Percentiles rank a stretch among this genome's conserved stretches.
phyloP scores from a whole-genome alignment of 2,113 vertebrate genomes.

The Eidolon helvum region DNA sequence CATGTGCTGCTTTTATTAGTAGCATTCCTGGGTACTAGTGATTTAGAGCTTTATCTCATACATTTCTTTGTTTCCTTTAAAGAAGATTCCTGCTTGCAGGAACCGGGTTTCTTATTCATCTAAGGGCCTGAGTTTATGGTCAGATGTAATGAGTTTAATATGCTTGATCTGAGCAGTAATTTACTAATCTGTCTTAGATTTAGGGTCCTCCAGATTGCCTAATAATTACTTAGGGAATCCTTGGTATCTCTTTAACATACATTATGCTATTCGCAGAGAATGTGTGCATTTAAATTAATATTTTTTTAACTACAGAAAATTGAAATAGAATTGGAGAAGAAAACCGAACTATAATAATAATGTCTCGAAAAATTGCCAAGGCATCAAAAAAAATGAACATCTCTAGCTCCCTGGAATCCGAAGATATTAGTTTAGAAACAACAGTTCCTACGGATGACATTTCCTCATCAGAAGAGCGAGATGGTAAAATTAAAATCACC shows the following conservation, averaged over 20 bases:
- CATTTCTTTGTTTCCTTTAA: neutral
- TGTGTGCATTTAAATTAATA: constrained; percentile 21
- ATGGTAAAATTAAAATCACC: constrained; percentile 89
- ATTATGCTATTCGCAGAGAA: neutral
- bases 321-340: constrained; percentile 24
- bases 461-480: constrained; percentile 95
- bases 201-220: neutral
- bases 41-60: neutral
- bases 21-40: neutral
- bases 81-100: neutral
- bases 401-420: constrained; percentile 96
- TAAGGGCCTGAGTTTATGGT: neutral
- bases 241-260: neutral
- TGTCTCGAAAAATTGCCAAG: constrained; percentile 89
- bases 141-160: neutral
- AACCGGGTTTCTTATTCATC: neutral
- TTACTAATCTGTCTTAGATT: neutral
- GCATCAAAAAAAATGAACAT: constrained; percentile 86
- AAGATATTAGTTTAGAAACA: constrained; percentile 97
- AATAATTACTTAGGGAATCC: neutral
- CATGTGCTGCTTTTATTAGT: neutral
- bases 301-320: constrained; percentile 51
- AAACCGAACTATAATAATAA: constrained; percentile 64
- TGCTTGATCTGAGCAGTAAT: constrained; percentile 35
- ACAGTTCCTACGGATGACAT: constrained; percentile 94